A percentile compares a stretch with the other conserved stretches of the same genome.
phyloP scores from a whole-genome alignment of 1,140 invertebrate species.

The Colletes latitarsis region DNA sequence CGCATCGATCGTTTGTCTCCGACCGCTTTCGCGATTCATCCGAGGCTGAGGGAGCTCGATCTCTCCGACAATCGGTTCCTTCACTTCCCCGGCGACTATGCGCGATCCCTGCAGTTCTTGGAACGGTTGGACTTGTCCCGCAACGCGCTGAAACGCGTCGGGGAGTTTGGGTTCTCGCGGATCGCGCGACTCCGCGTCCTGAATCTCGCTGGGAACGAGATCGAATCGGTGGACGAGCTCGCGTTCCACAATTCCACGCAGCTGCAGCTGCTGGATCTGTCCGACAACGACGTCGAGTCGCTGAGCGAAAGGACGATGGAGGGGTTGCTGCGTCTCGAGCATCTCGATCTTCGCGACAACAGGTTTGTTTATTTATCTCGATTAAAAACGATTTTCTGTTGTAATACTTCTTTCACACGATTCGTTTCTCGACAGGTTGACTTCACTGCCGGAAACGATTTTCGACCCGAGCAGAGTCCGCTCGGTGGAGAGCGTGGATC shows the following conservation, averaged over 20 bases:
- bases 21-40: conserved; percentile 90
- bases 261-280: conserved; percentile 88
- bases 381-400: too few relatives aligned
- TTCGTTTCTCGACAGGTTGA: conserved; percentile 77
- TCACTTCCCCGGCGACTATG: conserved; percentile 91
- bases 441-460: conserved; percentile 89
- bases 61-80: conserved; percentile 89
- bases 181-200: conserved; percentile 87
- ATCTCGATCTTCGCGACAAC: conserved; percentile 89
- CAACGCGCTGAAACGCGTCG: conserved; percentile 89
- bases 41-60: conserved; percentile 85
- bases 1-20: conserved; percentile 88
- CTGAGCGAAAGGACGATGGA: conserved; percentile 91
- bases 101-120: conserved; percentile 88
- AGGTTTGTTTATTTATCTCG: conserved; percentile 75
- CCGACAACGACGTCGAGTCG: conserved; percentile 87
- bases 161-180: conserved; percentile 92
- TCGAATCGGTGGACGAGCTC: conserved; percentile 90
- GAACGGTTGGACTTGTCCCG: conserved; percentile 88
- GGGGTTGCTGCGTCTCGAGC: conserved; percentile 88
- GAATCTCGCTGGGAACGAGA: conserved; percentile 87
- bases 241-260: conserved; percentile 95
- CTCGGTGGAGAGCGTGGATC: conserved; percentile 90
- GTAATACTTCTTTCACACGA: too few relatives aligned
- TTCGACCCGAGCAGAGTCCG: conserved; percentile 90